Evolutionary conservation across 1,140 invertebrate genomes (phyloP), one percentile per base, ranked within the genome.

Genomic region (Arion vulgaris): DNA sequence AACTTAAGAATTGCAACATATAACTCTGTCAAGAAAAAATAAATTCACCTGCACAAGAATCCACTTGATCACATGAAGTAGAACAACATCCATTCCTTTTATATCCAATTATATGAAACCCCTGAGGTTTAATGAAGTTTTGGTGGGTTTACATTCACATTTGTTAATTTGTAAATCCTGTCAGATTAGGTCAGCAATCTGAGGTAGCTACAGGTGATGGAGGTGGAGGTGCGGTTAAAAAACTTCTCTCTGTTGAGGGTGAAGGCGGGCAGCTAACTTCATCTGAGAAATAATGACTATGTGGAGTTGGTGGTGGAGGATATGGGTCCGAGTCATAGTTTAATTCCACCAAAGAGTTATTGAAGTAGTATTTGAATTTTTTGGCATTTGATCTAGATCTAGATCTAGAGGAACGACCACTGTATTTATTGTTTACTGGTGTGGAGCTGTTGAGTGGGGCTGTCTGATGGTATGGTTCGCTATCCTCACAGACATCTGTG

Each of bases 401-500:
- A 4, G 79, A 72, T 9, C 45, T 7, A 2, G 68, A 73, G 38
- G 68, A 72, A 1, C 79, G 38, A 26, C 41, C 39, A 19, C 45
- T 62, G 66, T 81, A 36, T 45, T 81, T 81, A 45, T 81, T 81
- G 57, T 41, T 36, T 23, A 39, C 32, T 41, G 78, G 57, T 13
- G 79, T 34, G 41, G 69, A 72, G 23, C 26, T 80, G 62, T 80
- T 57, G 9, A 80, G 77, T 28, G 62, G 36, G 17, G 69, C 39
- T 15, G 66, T 69, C 32, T 71, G 79, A 45, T 85, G 86, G 83
- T 90, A 92, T 39, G 92, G 90, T 84, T 93, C 92, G 85, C 91
- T 92, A 82, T 98, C 97, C 88, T 97, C 96, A 91, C 96, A 97
- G 19, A 98, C 96, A 90, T 98, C 97, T 2, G 97, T 98, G 85